phyloP scores from a whole-genome alignment of 2,797 vertebrate species.

The Crenuchus spilurus region DNA sequence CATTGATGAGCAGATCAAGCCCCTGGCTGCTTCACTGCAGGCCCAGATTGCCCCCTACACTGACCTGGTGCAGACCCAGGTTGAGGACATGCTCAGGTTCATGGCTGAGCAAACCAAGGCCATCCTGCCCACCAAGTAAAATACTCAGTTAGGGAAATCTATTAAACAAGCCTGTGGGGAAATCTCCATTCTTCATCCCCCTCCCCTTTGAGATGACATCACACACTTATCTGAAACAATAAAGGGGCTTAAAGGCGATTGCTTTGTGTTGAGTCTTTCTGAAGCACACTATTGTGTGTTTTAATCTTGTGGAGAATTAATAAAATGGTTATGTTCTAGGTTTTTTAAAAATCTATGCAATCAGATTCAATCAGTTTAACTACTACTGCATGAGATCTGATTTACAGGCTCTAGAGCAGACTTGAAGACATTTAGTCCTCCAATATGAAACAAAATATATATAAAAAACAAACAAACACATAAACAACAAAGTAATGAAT shows the following conservation, averaged over 20 bases:
- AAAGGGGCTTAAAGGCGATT: constrained; percentile 52
- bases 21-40: constrained; percentile 57
- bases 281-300: background rate
- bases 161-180: background rate
- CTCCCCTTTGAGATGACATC: background rate
- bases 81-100: constrained; percentile 63
- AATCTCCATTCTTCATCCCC: constrained; percentile 13
- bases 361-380: too few species aligned
- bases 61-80: constrained; percentile 45
- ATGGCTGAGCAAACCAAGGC: constrained; percentile 66
- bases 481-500: too few species aligned
- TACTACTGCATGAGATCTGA: too few species aligned
- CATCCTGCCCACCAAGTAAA: constrained; percentile 65
- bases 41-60: constrained; percentile 52
- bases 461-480: too few species aligned
- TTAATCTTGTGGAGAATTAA: too few species aligned
- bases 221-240: constrained; percentile 53
- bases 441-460: too few species aligned
- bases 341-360: too few species aligned
- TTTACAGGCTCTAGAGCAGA: too few species aligned
- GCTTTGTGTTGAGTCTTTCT: constrained; percentile 7
- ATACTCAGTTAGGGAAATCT: background rate
- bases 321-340: too few species aligned
- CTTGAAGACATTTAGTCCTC: too few species aligned
- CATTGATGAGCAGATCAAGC: constrained; percentile 61